A percentile compares a stretch with the other conserved stretches of the same genome.
Conservation (phyloP, 2,797 vertebrate species). For the Danio albolineatus region DNA sequence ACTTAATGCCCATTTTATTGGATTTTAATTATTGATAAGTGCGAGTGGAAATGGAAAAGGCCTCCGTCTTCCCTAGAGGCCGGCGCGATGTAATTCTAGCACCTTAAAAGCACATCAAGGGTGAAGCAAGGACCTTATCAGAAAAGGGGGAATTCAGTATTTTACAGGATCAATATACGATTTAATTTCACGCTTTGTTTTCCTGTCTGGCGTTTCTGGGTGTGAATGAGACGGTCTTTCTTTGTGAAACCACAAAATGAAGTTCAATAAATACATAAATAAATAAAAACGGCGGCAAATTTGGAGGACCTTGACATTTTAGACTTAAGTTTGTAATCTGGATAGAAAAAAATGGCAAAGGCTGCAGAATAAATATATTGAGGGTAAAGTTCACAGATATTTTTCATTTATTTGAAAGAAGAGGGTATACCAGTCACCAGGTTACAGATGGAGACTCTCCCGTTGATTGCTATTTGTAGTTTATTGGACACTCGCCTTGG, state of each 20-base stretch:
- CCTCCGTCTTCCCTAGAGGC: conserved; percentile 67
- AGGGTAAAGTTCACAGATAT: neutral
- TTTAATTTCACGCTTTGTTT: conserved; percentile 68
- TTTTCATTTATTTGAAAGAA: conserved; percentile 23
- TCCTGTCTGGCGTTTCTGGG: conserved; percentile 51
- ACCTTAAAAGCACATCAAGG: conserved; percentile 65
- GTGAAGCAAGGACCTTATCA: conserved; percentile 76
- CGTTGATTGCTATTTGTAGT: conserved; percentile 2
- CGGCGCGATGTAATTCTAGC: conserved; percentile 65
- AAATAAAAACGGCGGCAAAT: conserved; percentile 62
- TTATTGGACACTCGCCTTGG: conserved; percentile 1
- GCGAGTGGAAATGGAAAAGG: conserved; percentile 63
- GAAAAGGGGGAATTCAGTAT: conserved; percentile 71
- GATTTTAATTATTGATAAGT: conserved; percentile 76
- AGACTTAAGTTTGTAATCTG: neutral
- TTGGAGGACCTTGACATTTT: conserved; percentile 38
- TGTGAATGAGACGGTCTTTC: conserved; percentile 64
- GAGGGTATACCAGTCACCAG: conserved; percentile 61
- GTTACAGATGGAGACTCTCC: neutral
- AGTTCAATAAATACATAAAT: neutral
- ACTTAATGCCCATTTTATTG: conserved; percentile 71
- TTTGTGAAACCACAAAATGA: conserved; percentile 27
- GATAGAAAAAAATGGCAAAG: neutral
- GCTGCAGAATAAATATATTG: neutral
- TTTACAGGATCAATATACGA: conserved; percentile 74